Conservation (phyloP, 2,113 vertebrate species). For the Siniperca knerii region DNA sequence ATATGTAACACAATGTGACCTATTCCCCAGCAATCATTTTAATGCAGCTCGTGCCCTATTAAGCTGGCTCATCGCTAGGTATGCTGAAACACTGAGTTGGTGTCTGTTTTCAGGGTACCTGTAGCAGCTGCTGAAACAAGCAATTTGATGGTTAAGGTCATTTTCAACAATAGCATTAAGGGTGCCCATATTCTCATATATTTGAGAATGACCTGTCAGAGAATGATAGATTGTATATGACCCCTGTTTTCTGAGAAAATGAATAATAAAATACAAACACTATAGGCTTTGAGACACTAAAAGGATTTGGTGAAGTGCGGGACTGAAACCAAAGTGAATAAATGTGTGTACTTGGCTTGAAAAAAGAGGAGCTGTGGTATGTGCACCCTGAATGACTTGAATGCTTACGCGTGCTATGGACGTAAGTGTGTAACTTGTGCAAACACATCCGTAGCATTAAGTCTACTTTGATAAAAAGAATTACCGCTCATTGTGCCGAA, state of each 20-base stretch:
- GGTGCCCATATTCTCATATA: conserved; percentile 12
- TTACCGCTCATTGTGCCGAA: conserved; percentile 8
- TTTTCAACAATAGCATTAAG: conserved; percentile 21
- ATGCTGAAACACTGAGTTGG: neutral
- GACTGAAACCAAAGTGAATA: conserved; percentile 34
- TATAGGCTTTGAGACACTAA: conserved; percentile 15
- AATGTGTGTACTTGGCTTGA: conserved; percentile 32
- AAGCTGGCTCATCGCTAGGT: neutral
- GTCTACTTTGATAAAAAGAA: conserved; percentile 11
- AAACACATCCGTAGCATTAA: conserved; percentile 2
- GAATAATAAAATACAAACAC: conserved; percentile 12
- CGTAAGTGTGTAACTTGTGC: neutral
- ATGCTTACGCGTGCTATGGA: conserved; percentile 7
- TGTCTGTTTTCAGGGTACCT: conserved; percentile 19
- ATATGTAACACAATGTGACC: neutral
- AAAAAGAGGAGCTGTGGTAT: conserved; percentile 13
- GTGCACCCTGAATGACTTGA: conserved; percentile 10
- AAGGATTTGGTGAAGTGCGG: conserved; percentile 13
- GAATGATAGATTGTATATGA: conserved; percentile 21
- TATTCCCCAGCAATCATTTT: neutral
- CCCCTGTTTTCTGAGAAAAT: neutral
- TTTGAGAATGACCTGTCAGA: conserved; percentile 43
- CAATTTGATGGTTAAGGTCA: conserved; percentile 32
- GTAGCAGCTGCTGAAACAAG: conserved; percentile 12
- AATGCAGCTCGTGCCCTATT: neutral